Percentiles rank a stretch among this genome's conserved stretches.
These are phyloP conservation scores for Pelobates cultripes DNA, from an alignment of 2,797 vertebrate genomes.

Conservation along the genomic window DNA sequence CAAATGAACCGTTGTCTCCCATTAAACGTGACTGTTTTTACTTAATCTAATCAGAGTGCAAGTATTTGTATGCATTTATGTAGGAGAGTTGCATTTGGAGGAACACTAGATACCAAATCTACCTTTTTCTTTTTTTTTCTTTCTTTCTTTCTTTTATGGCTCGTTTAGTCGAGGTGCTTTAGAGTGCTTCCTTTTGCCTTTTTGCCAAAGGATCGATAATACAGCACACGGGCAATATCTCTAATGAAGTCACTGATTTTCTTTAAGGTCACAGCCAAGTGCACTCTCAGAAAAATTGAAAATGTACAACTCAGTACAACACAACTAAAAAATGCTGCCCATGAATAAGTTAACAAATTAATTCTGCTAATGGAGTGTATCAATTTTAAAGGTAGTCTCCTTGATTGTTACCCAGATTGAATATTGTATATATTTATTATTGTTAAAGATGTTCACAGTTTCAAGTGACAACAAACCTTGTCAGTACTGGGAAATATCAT, in stretches of 20 bases:
- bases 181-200: not conserved
- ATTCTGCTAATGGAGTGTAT: no score
- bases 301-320: not conserved
- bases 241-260: not conserved
- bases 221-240: not conserved
- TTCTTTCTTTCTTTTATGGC: not conserved
- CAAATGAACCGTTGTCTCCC: conserved; percentile 54
- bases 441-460: no score
- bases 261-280: conserved; percentile 15
- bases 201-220: not conserved
- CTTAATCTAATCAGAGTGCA: conserved; percentile 42
- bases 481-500: no score
- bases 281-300: conserved; percentile 16
- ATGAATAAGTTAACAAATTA: no score
- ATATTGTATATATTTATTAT: no score
- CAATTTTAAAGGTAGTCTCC: no score
- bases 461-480: no score
- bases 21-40: conserved; percentile 50
- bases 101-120: not conserved
- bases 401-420: no score
- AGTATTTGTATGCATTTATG: not conserved
- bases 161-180: not conserved
- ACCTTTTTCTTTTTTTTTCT: not conserved
- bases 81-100: not conserved
- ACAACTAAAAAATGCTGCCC: not conserved